Evolutionary conservation across 2,888 invertebrate species (phyloP).

Genomic region (Ochropacha duplaris): DNA sequence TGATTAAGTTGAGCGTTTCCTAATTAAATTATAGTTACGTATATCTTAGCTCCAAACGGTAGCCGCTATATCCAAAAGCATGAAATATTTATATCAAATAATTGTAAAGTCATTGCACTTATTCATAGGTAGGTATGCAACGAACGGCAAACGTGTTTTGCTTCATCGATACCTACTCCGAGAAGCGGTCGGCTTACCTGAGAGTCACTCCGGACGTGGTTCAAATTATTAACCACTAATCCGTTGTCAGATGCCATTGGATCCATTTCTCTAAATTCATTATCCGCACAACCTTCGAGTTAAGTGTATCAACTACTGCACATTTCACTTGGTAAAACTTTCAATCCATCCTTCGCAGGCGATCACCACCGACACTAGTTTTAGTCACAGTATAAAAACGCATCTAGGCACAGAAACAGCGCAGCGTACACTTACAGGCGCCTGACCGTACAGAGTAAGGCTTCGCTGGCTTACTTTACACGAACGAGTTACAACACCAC

Average conservation of each 20-base stretch:
- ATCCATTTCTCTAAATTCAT: constrained; percentile 72
- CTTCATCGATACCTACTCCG: constrained; percentile 61
- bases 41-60: constrained; percentile 4
- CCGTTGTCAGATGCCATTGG: constrained; percentile 76
- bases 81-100: constrained; percentile 53
- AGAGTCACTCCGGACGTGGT: constrained; percentile 78
- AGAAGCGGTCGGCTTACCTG: constrained; percentile 69
- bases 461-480: constrained; percentile 61
- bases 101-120: constrained; percentile 74
- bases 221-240: constrained; percentile 78
- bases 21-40: background rate
- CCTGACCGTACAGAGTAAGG: constrained; percentile 51
- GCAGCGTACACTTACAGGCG: constrained; percentile 44
- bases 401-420: constrained; percentile 51
- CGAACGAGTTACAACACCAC: constrained; percentile 54
- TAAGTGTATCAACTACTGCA: constrained; percentile 38
- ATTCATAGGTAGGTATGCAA: constrained; percentile 72
- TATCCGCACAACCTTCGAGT: constrained; percentile 48
- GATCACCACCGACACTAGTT: constrained; percentile 23
- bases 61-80: constrained; percentile 19
- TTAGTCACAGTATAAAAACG: constrained; percentile 48
- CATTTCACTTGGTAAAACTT: constrained; percentile 47
- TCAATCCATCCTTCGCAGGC: constrained; percentile 29
- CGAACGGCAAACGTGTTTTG: constrained; percentile 74
- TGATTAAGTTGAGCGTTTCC: background rate